Base-by-base conservation (phyloP, 2,888 invertebrate species). In the Catonia carolina region DNA sequence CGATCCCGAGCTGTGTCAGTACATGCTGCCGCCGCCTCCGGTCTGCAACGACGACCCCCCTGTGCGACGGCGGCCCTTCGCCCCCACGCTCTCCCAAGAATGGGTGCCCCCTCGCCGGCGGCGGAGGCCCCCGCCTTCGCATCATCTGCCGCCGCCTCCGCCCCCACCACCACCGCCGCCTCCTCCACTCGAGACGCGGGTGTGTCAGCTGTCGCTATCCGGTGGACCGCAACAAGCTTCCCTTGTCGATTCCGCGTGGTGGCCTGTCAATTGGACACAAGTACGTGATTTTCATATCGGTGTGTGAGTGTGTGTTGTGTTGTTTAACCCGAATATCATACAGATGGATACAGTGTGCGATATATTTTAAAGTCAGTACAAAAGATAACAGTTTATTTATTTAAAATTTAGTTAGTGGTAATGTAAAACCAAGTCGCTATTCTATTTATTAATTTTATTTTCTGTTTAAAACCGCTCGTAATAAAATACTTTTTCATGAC, bases 241-340 rank as follows among this genome's bases (percentile, higher is more conserved):
- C 15, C 45, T 55, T 49, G 55, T 52, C 6, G 58, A 47, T 8
- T 51, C 55, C 14, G 33, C 50, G 35, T 55, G 55, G 55, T 55
- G 58, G 52, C 58, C 58, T 18, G 58, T 55, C 33, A 27, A 27
- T 27, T 27, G 27, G 27, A 27, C 27, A 6, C 8, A 4, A 6
- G 27, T 27, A 27, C 27, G 27, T 27, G 8, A 27, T 6, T 27
- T 8, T 27, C 27, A 6, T 4, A 27, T 6, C 27, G 8, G 27
- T 27, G 27, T 6, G 4, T 42, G 20, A 4, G 6, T 20, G 6
- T 18, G 14, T 20, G 42, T 42, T 18, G 41, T 22, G 22, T 42
- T n/a, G n/a, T n/a, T n/a, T n/a, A n/a, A n/a, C n/a, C n/a, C n/a
- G n/a, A n/a, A n/a, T n/a, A n/a, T n/a, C n/a, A n/a, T n/a, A n/a